Base-by-base conservation (phyloP, 2,888 invertebrate species). In the Agriopis marginaria region DNA sequence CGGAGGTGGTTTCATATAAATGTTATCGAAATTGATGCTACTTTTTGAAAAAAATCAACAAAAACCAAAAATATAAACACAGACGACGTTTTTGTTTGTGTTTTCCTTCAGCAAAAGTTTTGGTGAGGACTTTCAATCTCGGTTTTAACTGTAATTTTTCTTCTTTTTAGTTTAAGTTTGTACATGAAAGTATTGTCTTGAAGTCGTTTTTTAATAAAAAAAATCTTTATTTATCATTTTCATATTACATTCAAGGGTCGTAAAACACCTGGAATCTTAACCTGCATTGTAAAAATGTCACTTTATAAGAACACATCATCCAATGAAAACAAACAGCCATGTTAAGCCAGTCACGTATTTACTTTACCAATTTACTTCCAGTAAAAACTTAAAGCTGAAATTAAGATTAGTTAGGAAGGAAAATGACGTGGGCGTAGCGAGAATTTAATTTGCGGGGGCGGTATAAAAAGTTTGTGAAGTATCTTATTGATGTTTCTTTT, bases 381-480 rank as follows among this genome's bases (percentile, higher is more conserved):
- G 72, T 72, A 76, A 72, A 75, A 76, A 75, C 71, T 76, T 71
- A 63, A 50, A 70, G 66, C 68, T 72, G 62, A 71, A 72, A 76
- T 73, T 61, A 79, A 80, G 78, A 79, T 82, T 77, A 80, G 78
- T 78, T 76, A 72, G 72, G 71, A 76, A 73, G 32, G 56, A 42
- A 32, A 62, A 71, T 65, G 72, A 72, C 55, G 75, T 68, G 65
- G 65, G 5, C 9, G 62, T 32, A 62, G 6, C 17, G 5, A 67
- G 47, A 40, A 40, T 17, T 23, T 44, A 0, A 32, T 14, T 44
- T 23, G 7, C 12, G 7, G 42, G 60, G 40, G 12, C 23, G 17
- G 7, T 32, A 12, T 17, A 45, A 7, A 58, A 42, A n/a, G 40
- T 4, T 55, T 40, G 47, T 12, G n/a, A 47, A 47, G 11, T 47